Conservation (phyloP, 2,113 vertebrate genomes). For the Vidua macroura region DNA sequence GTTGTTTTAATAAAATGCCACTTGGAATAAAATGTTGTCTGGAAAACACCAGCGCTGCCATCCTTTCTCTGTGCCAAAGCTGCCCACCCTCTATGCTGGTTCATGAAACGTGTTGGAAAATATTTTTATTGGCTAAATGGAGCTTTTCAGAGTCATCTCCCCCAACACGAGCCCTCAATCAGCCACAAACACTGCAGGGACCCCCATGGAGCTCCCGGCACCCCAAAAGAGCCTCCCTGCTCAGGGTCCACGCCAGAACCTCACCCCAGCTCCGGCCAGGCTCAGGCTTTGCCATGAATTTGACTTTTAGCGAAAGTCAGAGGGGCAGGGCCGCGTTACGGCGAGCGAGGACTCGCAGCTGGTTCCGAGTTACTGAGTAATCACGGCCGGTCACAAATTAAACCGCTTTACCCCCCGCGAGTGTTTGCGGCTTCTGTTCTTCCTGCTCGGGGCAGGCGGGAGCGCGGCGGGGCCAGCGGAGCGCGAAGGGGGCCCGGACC, state of each 20-base stretch:
- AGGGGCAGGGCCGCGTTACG: neutral
- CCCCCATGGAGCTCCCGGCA: accelerated
- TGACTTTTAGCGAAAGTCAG: neutral
- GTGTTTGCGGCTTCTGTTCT: neutral
- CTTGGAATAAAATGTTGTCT: neutral
- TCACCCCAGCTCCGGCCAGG: neutral
- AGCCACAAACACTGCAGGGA: neutral
- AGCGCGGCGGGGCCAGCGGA: neutral
- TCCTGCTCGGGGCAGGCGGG: neutral
- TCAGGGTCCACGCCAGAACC: accelerated
- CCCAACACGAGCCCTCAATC: neutral
- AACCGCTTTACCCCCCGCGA: slow-evolving; percentile 37
- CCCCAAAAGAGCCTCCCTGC: neutral
- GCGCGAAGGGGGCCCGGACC: neutral
- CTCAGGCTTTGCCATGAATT: neutral
- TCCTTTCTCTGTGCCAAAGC: neutral
- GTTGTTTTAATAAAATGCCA: neutral
- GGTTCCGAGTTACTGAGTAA: slow-evolving; percentile 55
- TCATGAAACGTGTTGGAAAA: neutral
- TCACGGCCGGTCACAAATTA: slow-evolving; percentile 50
- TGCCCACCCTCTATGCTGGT: neutral
- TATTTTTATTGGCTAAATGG: neutral
- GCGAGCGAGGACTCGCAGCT: neutral
- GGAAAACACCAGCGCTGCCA: neutral
- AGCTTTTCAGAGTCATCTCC: neutral